These are phyloP conservation scores for Pseudococcus jackbeardsleyi DNA, from an alignment of 2,888 invertebrate species.

Conservation along the genomic window DNA sequence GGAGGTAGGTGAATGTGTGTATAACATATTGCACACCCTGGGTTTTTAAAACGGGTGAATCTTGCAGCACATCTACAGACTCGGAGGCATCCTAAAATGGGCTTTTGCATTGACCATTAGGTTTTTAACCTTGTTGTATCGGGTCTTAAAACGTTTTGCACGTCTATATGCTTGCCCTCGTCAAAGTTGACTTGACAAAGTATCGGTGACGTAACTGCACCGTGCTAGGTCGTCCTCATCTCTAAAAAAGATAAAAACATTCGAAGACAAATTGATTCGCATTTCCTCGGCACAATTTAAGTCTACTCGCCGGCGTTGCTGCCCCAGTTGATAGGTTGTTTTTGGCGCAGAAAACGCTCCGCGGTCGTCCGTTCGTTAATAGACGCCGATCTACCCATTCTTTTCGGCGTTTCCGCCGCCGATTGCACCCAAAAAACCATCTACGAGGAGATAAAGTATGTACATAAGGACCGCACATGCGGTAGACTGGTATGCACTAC, in stretches of 20 bases:
- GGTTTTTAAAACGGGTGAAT: too few relatives aligned
- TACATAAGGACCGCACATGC: not conserved
- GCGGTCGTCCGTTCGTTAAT: not conserved
- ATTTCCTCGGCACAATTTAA: conserved; percentile 62
- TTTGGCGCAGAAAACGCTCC: not conserved
- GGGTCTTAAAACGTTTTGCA: conserved; percentile 7
- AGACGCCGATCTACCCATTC: conserved; percentile 1
- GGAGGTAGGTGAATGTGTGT: conserved; percentile 6
- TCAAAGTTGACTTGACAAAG: conserved; percentile 56
- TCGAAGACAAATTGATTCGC: conserved; percentile 64
- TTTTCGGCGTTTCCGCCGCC: conserved; percentile 21
- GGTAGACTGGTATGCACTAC: not conserved
- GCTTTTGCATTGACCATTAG: conserved; percentile 63
- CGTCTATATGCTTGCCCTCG: not conserved
- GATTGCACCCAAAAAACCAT: conserved; percentile 1
- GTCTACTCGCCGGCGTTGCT: not conserved
- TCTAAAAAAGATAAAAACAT: conserved; percentile 61
- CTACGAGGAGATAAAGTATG: not conserved
- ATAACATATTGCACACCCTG: not conserved
- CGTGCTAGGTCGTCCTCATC: not conserved
- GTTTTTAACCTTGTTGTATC: conserved; percentile 54
- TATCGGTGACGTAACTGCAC: conserved; percentile 46
- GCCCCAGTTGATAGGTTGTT: conserved; percentile 1
- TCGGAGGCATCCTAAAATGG: conserved; percentile 6
- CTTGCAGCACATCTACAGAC: too few relatives aligned